Percentiles rank a stretch among this genome's conserved stretches.
These are phyloP conservation scores for Acanthopagrus latus DNA, from an alignment of 2,797 vertebrate species.

Conservation along the genomic window DNA sequence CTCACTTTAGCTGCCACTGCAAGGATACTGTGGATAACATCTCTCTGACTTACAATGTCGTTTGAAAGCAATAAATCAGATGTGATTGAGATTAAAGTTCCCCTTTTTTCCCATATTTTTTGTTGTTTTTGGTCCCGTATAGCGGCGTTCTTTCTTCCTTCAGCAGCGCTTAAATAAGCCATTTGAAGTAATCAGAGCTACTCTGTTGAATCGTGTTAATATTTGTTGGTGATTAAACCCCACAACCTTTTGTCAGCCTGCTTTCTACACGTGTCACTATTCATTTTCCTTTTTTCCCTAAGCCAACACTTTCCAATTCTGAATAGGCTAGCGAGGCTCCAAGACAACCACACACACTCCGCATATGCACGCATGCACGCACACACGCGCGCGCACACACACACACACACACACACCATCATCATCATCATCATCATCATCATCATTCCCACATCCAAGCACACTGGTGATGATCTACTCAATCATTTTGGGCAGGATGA, in stretches of 20 bases:
- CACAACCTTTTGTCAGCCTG: conserved; percentile 44
- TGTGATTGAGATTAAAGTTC: no score
- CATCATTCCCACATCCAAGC: conserved; percentile 18
- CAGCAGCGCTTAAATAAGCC: conserved; percentile 9
- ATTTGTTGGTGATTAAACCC: conserved; percentile 42
- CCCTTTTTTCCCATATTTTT: no score
- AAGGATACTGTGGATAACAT: neutral
- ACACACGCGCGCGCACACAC: neutral
- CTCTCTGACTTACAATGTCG: neutral
- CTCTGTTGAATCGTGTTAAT: conserved; percentile 37
- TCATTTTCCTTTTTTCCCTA: conserved; percentile 47
- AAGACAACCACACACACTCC: conserved; percentile 25
- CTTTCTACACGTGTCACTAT: conserved; percentile 64
- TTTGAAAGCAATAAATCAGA: neutral
- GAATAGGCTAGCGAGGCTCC: neutral
- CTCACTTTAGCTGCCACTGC: neutral
- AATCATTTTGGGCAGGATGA: conserved; percentile 69
- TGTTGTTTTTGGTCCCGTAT: no score
- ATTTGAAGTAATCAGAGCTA: conserved; percentile 22
- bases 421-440: neutral
- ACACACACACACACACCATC: neutral
- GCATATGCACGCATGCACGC: neutral
- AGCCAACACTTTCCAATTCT: conserved; percentile 48
- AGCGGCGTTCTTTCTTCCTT: neutral
- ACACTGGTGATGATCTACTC: conserved; percentile 40